Conservation (phyloP, 1,140 invertebrate species). For the Lepidotrigona ventralis region DNA sequence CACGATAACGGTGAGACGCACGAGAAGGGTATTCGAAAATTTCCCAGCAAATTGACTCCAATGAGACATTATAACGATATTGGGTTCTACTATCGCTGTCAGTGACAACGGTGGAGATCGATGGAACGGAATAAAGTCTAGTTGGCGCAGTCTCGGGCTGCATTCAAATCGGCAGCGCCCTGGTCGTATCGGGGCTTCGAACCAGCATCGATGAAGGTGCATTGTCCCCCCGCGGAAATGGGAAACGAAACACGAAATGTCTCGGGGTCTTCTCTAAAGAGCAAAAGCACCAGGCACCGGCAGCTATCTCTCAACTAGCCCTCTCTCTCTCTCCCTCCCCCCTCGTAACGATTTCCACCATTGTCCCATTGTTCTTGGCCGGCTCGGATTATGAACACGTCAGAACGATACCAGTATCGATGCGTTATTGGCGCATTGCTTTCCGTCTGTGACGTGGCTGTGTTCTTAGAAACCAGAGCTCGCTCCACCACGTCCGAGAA, state of each 20-base stretch:
- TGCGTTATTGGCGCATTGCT: conserved; percentile 22
- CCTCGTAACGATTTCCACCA: conserved; percentile 43
- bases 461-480: conserved; percentile 17
- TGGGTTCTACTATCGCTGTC: conserved; percentile 1
- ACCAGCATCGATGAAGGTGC: conserved; percentile 56
- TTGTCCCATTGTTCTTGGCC: conserved; percentile 36
- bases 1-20: not conserved
- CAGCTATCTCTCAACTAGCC: not conserved
- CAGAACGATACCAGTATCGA: conserved; percentile 18
- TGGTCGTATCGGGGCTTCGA: conserved; percentile 41
- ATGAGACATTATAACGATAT: conserved; percentile 27
- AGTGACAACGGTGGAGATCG: conserved; percentile 36
- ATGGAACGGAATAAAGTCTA: conserved; percentile 35
- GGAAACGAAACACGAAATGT: conserved; percentile 64
- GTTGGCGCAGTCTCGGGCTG: conserved; percentile 25
- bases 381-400: conserved; percentile 36
- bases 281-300: not conserved
- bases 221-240: conserved; percentile 59
- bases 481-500: not conserved
- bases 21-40: not conserved
- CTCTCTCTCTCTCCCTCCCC: not conserved
- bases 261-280: not conserved
- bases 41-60: not conserved
- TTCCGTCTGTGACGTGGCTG: not conserved
- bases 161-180: conserved; percentile 44